A percentile compares a stretch with the other conserved stretches of the same genome.
These are phyloP conservation scores for Elaeidobius kamerunicus DNA, from an alignment of 2,888 invertebrate genomes.

Conservation along the genomic window DNA sequence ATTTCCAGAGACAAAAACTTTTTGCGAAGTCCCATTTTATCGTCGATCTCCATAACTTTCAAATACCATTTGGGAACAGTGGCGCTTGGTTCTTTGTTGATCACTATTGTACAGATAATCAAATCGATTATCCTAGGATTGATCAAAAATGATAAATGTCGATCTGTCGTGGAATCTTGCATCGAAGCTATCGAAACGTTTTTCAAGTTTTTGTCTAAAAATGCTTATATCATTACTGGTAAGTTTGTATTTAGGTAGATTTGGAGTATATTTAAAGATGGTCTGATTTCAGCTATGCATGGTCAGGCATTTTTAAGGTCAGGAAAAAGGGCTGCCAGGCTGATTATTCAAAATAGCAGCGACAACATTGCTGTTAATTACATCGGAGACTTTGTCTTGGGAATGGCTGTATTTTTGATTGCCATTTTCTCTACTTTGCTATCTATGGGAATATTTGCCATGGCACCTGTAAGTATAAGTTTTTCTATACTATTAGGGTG, in stretches of 20 bases:
- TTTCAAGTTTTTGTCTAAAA: constrained; percentile 39
- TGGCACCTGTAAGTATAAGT: constrained; percentile 34
- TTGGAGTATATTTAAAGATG: not conserved
- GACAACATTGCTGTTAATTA: constrained; percentile 38
- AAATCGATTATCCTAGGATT: constrained; percentile 30
- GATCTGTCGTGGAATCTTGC: constrained; percentile 25
- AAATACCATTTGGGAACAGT: constrained; percentile 38
- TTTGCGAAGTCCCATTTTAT: constrained; percentile 34
- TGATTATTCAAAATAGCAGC: constrained; percentile 36
- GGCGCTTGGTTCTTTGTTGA: constrained; percentile 38
- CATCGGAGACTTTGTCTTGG: constrained; percentile 39
- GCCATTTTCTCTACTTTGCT: constrained; percentile 32
- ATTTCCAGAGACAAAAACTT: constrained; percentile 36
- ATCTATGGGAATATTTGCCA: constrained; percentile 18
- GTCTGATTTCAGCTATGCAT: constrained; percentile 37
- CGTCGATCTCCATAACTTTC: constrained; percentile 31
- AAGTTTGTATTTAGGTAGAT: constrained; percentile 4
- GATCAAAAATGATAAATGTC: constrained; percentile 30
- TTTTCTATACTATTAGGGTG: too few relatives aligned
- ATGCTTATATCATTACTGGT: constrained; percentile 41
- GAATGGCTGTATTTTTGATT: constrained; percentile 36
- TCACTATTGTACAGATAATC: constrained; percentile 36
- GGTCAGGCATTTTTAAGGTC: constrained; percentile 40
- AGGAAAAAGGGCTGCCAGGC: constrained; percentile 39
- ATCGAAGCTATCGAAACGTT: constrained; percentile 31